Evolutionary conservation across 1,140 invertebrate species (phyloP).

Genomic region (Drosophila ohnishii): DNA sequence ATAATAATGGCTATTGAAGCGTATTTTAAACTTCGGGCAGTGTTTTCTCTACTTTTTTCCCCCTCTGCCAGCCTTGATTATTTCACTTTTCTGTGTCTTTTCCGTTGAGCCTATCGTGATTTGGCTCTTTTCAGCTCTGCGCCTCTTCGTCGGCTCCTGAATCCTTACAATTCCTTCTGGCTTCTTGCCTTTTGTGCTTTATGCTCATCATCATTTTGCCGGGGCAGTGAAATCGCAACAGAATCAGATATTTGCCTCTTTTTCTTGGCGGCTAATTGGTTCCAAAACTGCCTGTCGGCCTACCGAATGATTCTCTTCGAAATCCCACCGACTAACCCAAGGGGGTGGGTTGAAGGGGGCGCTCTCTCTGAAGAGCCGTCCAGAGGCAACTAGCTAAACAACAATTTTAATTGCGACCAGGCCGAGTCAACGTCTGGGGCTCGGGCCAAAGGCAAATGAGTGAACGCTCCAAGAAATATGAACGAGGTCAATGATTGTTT

Average conservation of each 20-base stretch:
- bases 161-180: slow-evolving; percentile 41
- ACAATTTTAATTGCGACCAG: slow-evolving; percentile 73
- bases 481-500: slow-evolving; percentile 82
- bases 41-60: not conserved
- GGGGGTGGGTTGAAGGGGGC: not conserved
- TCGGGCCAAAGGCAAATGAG: slow-evolving; percentile 73
- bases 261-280: slow-evolving; percentile 58
- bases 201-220: slow-evolving; percentile 69
- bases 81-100: slow-evolving; percentile 27
- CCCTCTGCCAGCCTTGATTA: not conserved
- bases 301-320: slow-evolving; percentile 25
- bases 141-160: slow-evolving; percentile 7
- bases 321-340: not conserved
- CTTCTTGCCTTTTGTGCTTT: slow-evolving; percentile 54
- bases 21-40: too few relatives aligned
- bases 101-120: slow-evolving; percentile 53
- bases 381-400: slow-evolving; percentile 55
- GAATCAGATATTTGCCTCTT: slow-evolving; percentile 42
- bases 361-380: slow-evolving; percentile 9
- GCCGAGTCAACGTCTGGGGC: slow-evolving; percentile 49
- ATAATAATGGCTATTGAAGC: too few relatives aligned
- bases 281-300: slow-evolving; percentile 42
- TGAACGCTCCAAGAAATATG: slow-evolving; percentile 69
- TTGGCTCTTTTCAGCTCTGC: slow-evolving; percentile 32
- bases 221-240: slow-evolving; percentile 30